phyloP scores from a whole-genome alignment of 2,113 vertebrate genomes.

The Myanophis thanlyinensis region DNA sequence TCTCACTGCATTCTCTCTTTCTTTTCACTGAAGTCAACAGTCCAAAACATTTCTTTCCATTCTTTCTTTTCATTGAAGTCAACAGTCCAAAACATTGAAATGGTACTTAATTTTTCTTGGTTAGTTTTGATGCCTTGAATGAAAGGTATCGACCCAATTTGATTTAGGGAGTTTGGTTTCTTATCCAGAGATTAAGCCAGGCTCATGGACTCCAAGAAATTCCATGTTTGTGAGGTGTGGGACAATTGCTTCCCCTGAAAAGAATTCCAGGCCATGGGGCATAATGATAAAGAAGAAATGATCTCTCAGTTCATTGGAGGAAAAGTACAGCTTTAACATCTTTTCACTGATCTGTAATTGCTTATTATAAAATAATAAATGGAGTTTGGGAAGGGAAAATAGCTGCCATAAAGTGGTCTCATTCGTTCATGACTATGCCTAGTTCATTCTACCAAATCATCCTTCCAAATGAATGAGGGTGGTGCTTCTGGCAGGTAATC shows the following conservation, averaged over 20 bases:
- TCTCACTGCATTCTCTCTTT: neutral
- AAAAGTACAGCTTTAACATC: conserved; percentile 26
- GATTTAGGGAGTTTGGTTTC: neutral
- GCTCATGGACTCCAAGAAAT: neutral
- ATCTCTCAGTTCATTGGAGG: neutral
- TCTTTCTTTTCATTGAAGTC: neutral
- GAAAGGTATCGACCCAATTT: neutral
- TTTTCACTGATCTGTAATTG: conserved; percentile 59
- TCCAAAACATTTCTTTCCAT: neutral
- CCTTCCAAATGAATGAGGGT: conserved; percentile 46
- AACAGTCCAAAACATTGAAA: neutral
- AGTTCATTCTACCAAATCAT: conserved; percentile 54
- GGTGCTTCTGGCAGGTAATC: conserved; percentile 7
- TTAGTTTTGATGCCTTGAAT: neutral
- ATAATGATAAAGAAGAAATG: conserved; percentile 23
- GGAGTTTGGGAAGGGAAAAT: conserved; percentile 48
- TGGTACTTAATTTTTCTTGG: neutral
- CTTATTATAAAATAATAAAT: conserved; percentile 64
- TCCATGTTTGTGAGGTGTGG: neutral
- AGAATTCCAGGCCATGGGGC: conserved; percentile 20
- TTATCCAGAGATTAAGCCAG: neutral
- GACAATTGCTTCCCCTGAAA: neutral
- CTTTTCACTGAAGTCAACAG: neutral
- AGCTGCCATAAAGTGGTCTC: conserved; percentile 60
- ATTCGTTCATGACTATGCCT: conserved; percentile 58